Base-by-base conservation (phyloP, 2,113 vertebrate species). In the Tetrao urogallus region DNA sequence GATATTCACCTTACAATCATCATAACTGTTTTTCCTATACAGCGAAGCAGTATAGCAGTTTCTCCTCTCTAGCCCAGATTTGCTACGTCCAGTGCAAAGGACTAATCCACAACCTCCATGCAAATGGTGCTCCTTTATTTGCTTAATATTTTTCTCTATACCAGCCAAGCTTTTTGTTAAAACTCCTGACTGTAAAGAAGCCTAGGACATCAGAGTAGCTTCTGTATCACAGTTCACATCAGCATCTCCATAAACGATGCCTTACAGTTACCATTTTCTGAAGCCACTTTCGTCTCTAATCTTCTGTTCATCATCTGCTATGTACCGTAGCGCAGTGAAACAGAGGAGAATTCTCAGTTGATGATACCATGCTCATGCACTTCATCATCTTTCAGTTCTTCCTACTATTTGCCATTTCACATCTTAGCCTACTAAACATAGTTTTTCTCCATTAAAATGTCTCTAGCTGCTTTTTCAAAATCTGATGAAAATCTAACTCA, bases 401-500 rank as follows among this genome's bases (percentile, higher is more conserved):
- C 3, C 48, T 88, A 1, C 47, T 25, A 40, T 58, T 90, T 18
- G 20, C 42, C 13, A 25, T 57, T 47, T 45, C 30, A 30, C 38
- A 28, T 2, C 20, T 30, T 13, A 18, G 42, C 4, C 47, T 83
- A 21, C 24, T 86, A 11, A 34, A 89, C 47, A 19, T 86, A 4
- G 3, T 63, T 24, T 92, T 86, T n/a, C 30, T 83, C 8, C 36
- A 67, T 32, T 36, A 74, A 93, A 94, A 30, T 10, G 65, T 69
- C 6, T 94, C 45, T 45, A 94, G 30, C 13, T 86, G 90, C 57
- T 36, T 86, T 14, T 54, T 91, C 38, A n/a, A 71, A 96, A 28
- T n/a, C 67, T 36, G 90, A 85, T 7, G 86, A 95, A 96, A 92
- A 95, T 14, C 27, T 60, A 13, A 82, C 85, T 36, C 70, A 87